A percentile compares a stretch with the other conserved stretches of the same genome.
Evolutionary conservation across 2,113 vertebrate genomes (phyloP).

Genomic region (Ammospiza nelsoni): DNA sequence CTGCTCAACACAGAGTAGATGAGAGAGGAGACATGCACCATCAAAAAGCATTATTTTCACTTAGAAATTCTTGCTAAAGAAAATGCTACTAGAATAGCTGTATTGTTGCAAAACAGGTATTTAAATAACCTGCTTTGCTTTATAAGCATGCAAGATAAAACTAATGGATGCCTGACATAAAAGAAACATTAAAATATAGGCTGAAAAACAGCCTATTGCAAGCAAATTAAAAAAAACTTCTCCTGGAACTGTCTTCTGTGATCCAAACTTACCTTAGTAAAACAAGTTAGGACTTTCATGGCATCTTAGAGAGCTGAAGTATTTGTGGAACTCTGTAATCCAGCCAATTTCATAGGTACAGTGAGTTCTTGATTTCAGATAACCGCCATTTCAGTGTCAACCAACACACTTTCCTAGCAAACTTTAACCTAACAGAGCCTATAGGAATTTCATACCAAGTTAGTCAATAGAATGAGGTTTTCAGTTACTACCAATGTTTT

Average conservation of each 20-base stretch:
- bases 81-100: background rate
- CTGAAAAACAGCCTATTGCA: background rate
- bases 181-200: background rate
- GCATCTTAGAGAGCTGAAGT: background rate
- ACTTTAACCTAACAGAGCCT: background rate
- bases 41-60: background rate
- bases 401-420: background rate
- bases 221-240: background rate
- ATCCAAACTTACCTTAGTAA: background rate
- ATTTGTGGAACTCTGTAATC: background rate
- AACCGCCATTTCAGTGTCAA: background rate
- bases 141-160: background rate
- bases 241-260: background rate
- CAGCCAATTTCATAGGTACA: background rate
- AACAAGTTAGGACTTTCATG: background rate
- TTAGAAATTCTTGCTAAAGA: background rate
- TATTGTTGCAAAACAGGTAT: background rate
- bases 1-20: background rate
- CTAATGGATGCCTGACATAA: background rate
- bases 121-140: background rate
- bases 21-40: background rate
- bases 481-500: background rate
- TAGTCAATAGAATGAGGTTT: background rate
- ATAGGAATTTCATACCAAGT: background rate
- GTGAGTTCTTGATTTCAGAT: background rate